Conservation (phyloP, 2,888 invertebrate species). For the Pyrochroa serraticornis region DNA sequence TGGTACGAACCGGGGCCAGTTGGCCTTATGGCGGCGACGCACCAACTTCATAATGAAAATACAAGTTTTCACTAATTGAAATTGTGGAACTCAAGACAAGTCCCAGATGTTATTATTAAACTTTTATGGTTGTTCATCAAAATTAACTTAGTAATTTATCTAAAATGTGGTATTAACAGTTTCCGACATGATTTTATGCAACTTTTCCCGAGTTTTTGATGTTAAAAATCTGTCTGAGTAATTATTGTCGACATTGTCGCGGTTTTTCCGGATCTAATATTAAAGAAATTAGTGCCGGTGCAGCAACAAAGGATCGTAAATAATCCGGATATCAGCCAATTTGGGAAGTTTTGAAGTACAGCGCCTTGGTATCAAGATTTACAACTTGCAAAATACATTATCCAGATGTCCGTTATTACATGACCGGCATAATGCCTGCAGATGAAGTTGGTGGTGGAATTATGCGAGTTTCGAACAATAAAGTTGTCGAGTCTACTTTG, state of each 20-base stretch:
- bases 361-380: slow-evolving; percentile 36
- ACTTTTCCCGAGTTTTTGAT: neutral
- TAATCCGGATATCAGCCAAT: slow-evolving; percentile 21
- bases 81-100: neutral
- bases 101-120: slow-evolving; percentile 9
- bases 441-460: slow-evolving; percentile 38
- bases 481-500: slow-evolving; percentile 33
- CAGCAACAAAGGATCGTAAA: slow-evolving; percentile 19
- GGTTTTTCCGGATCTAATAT: neutral
- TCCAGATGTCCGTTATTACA: slow-evolving; percentile 45
- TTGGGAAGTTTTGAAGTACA: slow-evolving; percentile 16
- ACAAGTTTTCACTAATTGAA: slow-evolving; percentile 1
- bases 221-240: too few relatives aligned
- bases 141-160: slow-evolving; percentile 16
- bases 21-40: too few relatives aligned
- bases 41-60: neutral
- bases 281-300: slow-evolving; percentile 9
- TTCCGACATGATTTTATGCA: neutral
- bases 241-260: neutral
- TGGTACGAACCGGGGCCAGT: too few relatives aligned
- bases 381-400: slow-evolving; percentile 42
- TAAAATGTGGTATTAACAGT: slow-evolving; percentile 1
- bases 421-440: slow-evolving; percentile 35
- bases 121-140: slow-evolving; percentile 15
- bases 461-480: slow-evolving; percentile 42